A percentile compares a stretch with the other conserved stretches of the same genome.
These are phyloP conservation scores for Drosophila pseudoananassae DNA, from an alignment of 1,140 invertebrate genomes.

Conservation along the genomic window DNA sequence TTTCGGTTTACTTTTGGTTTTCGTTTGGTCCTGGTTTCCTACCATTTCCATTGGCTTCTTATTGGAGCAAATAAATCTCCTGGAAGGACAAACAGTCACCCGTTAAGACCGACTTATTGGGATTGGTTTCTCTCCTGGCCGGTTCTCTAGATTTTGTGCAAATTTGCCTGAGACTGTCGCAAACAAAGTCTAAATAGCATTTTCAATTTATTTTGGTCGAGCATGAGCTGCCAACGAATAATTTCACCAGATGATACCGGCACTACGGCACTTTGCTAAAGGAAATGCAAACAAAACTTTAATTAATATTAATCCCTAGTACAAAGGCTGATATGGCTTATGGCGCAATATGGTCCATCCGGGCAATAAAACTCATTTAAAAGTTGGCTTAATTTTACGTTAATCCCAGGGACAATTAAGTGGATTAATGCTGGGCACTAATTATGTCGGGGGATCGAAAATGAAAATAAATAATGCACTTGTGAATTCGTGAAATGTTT, in stretches of 20 bases:
- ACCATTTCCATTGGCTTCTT: constrained; percentile 22
- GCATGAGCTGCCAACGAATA: background rate
- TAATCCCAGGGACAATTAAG: constrained; percentile 52
- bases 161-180: constrained; percentile 23
- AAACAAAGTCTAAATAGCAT: constrained; percentile 19
- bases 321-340: constrained; percentile 43
- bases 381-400: constrained; percentile 41
- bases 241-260: constrained; percentile 18
- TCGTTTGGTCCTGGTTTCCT: background rate
- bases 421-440: constrained; percentile 12
- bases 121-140: constrained; percentile 20
- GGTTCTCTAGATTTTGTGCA: constrained; percentile 7
- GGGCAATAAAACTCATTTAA: constrained; percentile 59
- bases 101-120: constrained; percentile 13
- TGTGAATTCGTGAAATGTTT: constrained; percentile 33
- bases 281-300: constrained; percentile 71
- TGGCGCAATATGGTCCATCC: constrained; percentile 4
- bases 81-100: constrained; percentile 34
- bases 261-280: background rate
- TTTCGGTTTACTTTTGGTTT: constrained; percentile 16
- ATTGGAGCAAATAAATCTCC: constrained; percentile 45
- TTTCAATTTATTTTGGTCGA: constrained; percentile 17
- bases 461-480: constrained; percentile 14
- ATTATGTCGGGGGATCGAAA: constrained; percentile 30
- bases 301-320: constrained; percentile 67